These are phyloP conservation scores for Caenorhabditis remanei DNA, from an alignment of 1,140 invertebrate species.

Conservation along the genomic window DNA sequence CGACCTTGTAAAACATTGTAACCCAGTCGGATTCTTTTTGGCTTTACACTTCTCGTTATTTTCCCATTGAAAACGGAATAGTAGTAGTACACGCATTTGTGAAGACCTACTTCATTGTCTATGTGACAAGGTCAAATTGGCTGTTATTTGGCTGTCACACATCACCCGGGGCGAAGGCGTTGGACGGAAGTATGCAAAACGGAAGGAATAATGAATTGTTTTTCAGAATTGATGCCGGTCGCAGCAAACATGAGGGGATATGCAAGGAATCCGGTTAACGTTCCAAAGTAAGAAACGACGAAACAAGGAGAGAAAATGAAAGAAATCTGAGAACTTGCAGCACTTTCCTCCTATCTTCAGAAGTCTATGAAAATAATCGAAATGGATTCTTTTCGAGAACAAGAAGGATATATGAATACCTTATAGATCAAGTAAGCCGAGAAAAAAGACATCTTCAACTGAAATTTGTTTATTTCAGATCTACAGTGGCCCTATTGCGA, in stretches of 20 bases:
- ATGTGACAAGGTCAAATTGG: conserved; percentile 51
- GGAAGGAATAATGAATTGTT: conserved; percentile 13
- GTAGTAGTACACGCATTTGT: conserved; percentile 11
- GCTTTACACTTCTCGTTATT: conserved; percentile 13
- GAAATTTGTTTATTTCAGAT: conserved; percentile 9
- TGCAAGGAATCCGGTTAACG: conserved; percentile 26
- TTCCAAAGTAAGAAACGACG: conserved; percentile 11
- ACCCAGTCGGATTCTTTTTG: conserved; percentile 7
- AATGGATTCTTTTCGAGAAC: not conserved
- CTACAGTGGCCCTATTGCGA: conserved; percentile 11
- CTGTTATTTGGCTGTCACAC: conserved; percentile 48
- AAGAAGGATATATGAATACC: conserved; percentile 25
- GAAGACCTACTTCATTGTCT: conserved; percentile 54
- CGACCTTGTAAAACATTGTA: conserved; percentile 42
- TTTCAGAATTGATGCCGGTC: conserved; percentile 42
- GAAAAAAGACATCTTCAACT: too few relatives aligned
- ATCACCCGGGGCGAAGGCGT: not conserved
- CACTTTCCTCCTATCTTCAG: conserved; percentile 17
- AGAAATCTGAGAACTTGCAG: not conserved
- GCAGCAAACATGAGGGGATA: conserved; percentile 42
- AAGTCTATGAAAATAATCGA: not conserved
- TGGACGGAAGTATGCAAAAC: conserved; percentile 8
- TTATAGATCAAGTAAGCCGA: conserved; percentile 13
- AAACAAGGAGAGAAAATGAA: too few relatives aligned
- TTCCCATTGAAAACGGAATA: conserved; percentile 22